Evolutionary conservation across 2,113 vertebrate genomes (phyloP).

Genomic region (Heterotis niloticus): DNA sequence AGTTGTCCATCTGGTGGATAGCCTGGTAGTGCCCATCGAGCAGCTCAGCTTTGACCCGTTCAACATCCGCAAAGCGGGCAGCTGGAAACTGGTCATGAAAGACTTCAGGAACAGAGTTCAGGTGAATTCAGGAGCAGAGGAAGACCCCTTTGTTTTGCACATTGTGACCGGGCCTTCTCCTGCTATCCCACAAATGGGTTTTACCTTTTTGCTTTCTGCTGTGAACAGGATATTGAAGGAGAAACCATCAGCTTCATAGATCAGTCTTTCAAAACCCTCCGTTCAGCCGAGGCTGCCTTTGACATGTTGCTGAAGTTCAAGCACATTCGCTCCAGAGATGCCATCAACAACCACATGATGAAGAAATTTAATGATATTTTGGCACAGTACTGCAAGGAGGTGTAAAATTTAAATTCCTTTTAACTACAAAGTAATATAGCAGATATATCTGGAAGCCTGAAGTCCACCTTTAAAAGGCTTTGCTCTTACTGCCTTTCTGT

Average conservation of each 20-base stretch:
- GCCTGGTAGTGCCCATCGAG: constrained; percentile 72
- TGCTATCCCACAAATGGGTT: background rate
- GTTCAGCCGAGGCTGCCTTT: constrained; percentile 82
- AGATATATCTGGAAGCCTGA: too few relatives aligned
- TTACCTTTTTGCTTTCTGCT: background rate
- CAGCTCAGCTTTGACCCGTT: constrained; percentile 77
- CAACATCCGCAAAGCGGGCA: constrained; percentile 54
- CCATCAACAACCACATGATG: constrained; percentile 81
- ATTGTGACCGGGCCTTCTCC: background rate
- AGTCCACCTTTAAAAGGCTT: too few relatives aligned
- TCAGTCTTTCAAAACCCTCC: constrained; percentile 80
- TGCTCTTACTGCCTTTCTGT: too few relatives aligned
- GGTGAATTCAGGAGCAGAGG: constrained; percentile 54
- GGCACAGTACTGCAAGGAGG: constrained; percentile 85
- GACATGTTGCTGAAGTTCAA: constrained; percentile 86
- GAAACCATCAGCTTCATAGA: constrained; percentile 82
- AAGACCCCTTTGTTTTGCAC: background rate
- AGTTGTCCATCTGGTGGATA: constrained; percentile 69
- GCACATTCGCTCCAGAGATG: constrained; percentile 71
- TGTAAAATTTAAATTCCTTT: constrained; percentile 38
- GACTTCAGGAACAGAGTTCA: constrained; percentile 73
- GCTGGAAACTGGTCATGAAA: constrained; percentile 77
- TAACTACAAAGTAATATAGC: background rate
- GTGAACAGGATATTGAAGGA: constrained; percentile 76
- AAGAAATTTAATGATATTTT: constrained; percentile 81